A percentile compares a stretch with the other conserved stretches of the same genome.
Evolutionary conservation across 2,797 vertebrate species (phyloP).

Genomic region (Sebastes dallii): DNA sequence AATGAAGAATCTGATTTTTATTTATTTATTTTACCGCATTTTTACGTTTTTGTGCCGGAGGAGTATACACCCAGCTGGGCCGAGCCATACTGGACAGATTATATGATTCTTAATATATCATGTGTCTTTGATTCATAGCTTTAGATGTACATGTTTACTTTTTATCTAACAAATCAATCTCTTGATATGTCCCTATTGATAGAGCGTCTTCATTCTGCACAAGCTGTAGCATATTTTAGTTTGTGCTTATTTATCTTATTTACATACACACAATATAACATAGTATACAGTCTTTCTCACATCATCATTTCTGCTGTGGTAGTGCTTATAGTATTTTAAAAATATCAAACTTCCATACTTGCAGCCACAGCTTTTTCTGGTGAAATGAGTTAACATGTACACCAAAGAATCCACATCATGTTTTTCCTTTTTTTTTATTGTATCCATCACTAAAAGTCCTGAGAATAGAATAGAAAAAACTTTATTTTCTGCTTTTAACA

Average conservation of each 20-base stretch:
- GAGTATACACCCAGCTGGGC: not conserved
- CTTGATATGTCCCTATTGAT: not conserved
- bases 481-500: no score
- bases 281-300: not conserved
- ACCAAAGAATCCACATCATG: rapidly evolving
- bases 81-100: not conserved
- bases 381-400: not conserved
- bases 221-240: not conserved
- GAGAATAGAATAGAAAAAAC: no score
- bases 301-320: not conserved
- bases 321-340: not conserved
- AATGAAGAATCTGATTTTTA: not conserved
- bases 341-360: not conserved
- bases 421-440: no score
- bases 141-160: not conserved
- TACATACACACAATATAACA: not conserved
- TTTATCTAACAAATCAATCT: not conserved
- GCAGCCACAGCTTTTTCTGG: not conserved
- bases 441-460: no score
- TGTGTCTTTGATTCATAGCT: not conserved
- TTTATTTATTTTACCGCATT: not conserved
- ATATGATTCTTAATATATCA: not conserved
- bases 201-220: not conserved
- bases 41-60: not conserved
- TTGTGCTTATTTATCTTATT: not conserved